A percentile compares a stretch with the other conserved stretches of the same genome.
Conservation (phyloP, 2,797 vertebrate genomes). For the Dallia pectoralis region DNA sequence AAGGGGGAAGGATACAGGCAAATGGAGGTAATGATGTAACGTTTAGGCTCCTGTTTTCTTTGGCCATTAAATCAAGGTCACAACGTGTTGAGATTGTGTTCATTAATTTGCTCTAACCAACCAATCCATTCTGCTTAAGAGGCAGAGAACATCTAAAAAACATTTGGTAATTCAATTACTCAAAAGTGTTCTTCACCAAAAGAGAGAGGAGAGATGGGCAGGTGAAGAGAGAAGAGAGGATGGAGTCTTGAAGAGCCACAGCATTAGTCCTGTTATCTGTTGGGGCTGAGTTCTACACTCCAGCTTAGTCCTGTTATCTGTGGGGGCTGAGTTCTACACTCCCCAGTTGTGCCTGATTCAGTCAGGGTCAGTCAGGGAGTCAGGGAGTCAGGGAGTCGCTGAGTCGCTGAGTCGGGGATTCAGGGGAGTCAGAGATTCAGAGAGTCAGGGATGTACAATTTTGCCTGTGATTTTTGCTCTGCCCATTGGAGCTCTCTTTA, state of each 20-base stretch:
- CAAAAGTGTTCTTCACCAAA: constrained; percentile 73
- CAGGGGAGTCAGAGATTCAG: too few relatives aligned
- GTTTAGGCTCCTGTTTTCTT: constrained; percentile 79
- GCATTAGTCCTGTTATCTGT: constrained; percentile 58
- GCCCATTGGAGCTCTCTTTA: too few relatives aligned
- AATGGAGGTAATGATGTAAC: constrained; percentile 81
- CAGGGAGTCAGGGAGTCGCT: too few relatives aligned
- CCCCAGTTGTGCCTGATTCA: constrained; percentile 43
- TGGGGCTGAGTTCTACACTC: constrained; percentile 32
- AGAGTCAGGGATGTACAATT: too few relatives aligned
- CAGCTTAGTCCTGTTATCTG: constrained; percentile 48
- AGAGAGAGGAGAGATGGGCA: neutral
- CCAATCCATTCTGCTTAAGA: constrained; percentile 67
- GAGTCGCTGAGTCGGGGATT: too few relatives aligned
- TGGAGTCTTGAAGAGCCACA: constrained; percentile 53
- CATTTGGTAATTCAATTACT: constrained; percentile 84
- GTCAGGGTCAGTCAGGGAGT: too few relatives aligned
- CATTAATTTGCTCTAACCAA: constrained; percentile 84
- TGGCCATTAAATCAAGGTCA: constrained; percentile 49
- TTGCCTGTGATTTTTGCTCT: too few relatives aligned
- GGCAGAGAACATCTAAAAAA: constrained; percentile 75
- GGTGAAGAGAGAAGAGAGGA: too few relatives aligned
- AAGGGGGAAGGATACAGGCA: constrained; percentile 72
- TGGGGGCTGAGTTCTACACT: constrained; percentile 33
- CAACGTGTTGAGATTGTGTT: constrained; percentile 79